These are phyloP conservation scores for Felis catus DNA, from an alignment of 2,113 vertebrate genomes.

Conservation along the genomic window DNA sequence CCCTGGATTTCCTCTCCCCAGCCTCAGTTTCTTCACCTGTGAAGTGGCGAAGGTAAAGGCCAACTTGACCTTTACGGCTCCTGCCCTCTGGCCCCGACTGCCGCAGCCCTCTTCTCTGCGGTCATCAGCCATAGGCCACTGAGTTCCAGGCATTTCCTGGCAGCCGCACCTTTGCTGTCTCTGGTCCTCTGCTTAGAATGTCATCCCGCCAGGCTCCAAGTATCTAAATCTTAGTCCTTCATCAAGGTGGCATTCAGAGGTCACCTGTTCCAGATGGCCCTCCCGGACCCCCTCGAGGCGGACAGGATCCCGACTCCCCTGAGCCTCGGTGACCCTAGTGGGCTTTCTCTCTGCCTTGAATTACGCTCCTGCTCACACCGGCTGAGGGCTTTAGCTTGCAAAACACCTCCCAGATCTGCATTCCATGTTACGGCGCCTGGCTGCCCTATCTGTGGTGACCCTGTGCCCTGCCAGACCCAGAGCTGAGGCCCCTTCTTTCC, in stretches of 20 bases:
- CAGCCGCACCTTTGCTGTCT: background rate
- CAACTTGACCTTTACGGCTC: background rate
- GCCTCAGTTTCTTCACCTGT: constrained; percentile 27
- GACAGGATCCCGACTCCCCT: background rate
- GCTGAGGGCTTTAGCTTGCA: background rate
- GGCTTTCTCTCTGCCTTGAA: background rate
- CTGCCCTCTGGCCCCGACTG: background rate
- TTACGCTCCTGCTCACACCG: rapidly evolving
- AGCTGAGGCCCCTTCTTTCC: background rate
- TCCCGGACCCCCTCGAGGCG: background rate
- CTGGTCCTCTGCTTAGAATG: background rate
- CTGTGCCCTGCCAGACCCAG: background rate
- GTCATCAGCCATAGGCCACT: background rate
- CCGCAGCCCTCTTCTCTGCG: too few relatives aligned
- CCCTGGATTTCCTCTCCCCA: background rate
- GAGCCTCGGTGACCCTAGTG: rapidly evolving
- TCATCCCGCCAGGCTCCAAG: background rate
- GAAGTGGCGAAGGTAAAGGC: background rate
- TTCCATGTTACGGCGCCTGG: background rate
- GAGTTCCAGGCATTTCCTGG: background rate
- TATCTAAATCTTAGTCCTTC: background rate
- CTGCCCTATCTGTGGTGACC: background rate
- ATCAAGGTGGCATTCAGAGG: background rate
- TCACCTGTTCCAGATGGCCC: background rate
- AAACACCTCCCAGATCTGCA: background rate